Percentiles rank a stretch among this genome's conserved stretches.
These are phyloP conservation scores for Drosophila rellima DNA, from an alignment of 2,888 invertebrate genomes.

Conservation along the genomic window DNA sequence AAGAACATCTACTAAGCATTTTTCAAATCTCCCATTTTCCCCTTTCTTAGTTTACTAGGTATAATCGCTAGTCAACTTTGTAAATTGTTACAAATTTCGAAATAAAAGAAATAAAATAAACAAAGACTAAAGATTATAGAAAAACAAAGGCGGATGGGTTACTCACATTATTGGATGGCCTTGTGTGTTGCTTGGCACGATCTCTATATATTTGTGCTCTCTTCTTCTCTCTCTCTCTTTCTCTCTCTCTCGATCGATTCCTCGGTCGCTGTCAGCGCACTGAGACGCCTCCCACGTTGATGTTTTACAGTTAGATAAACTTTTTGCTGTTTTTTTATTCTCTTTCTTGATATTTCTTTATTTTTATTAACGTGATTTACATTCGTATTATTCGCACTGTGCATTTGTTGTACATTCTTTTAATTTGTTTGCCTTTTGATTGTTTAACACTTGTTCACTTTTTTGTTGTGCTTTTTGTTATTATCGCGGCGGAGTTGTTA, in stretches of 20 bases:
- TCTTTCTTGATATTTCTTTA: slow-evolving; percentile 24
- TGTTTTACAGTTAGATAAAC: slow-evolving; percentile 61
- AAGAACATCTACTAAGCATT: neutral
- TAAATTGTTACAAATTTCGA: slow-evolving; percentile 11
- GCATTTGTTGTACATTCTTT: slow-evolving; percentile 45
- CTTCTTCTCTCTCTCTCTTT: slow-evolving; percentile 17
- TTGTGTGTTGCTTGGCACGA: slow-evolving; percentile 60
- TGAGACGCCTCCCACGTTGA: slow-evolving; percentile 60
- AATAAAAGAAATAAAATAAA: slow-evolving; percentile 21
- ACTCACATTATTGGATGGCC: slow-evolving; percentile 62
- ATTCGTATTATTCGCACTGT: slow-evolving; percentile 61
- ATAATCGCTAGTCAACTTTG: neutral
- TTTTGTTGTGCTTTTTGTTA: slow-evolving; percentile 47
- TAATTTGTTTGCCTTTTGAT: slow-evolving; percentile 56
- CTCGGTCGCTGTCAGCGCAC: slow-evolving; percentile 8
- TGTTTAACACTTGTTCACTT: slow-evolving; percentile 67
- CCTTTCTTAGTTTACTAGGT: neutral
- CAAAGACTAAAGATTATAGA: slow-evolving; percentile 15
- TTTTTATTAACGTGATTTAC: slow-evolving; percentile 39
- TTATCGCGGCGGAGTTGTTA: slow-evolving; percentile 53
- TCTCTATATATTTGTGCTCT: slow-evolving; percentile 31
- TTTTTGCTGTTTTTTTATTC: slow-evolving; percentile 40
- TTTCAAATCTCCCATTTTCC: neutral
- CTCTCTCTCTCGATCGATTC: slow-evolving; percentile 17
- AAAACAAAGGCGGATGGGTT: slow-evolving; percentile 51